Evolutionary conservation across 2,888 invertebrate species (phyloP).

Genomic region (Noctua janthe): DNA sequence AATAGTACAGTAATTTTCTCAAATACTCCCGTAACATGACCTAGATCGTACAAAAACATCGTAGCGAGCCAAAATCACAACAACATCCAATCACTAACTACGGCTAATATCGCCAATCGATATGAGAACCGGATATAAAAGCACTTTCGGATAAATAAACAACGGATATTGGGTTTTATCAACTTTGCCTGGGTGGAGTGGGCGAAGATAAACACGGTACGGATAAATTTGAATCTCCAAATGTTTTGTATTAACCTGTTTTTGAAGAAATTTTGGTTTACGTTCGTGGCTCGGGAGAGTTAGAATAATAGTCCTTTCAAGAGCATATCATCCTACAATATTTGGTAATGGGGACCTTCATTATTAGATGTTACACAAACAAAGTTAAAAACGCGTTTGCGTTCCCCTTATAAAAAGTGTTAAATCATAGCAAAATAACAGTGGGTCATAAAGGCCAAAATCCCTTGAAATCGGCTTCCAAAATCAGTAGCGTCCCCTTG

Average conservation of each 20-base stretch:
- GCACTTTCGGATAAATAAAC: constrained; percentile 67
- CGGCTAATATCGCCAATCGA: constrained; percentile 53
- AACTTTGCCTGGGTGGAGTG: constrained; percentile 56
- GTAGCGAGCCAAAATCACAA: constrained; percentile 46
- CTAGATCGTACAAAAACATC: constrained; percentile 49
- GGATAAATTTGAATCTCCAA: constrained; percentile 57
- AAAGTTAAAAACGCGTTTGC: not conserved
- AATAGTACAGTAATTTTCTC: constrained; percentile 11
- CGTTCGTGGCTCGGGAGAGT: not conserved
- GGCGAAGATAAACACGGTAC: constrained; percentile 56
- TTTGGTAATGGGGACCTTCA: not conserved
- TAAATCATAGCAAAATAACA: not conserved
- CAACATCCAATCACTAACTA: constrained; percentile 49
- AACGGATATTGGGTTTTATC: constrained; percentile 68
- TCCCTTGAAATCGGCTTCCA: not conserved
- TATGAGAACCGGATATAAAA: constrained; percentile 62
- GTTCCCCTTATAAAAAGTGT: not conserved
- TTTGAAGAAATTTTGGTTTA: constrained; percentile 7
- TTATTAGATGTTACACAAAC: not conserved
- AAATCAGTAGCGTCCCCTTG: not conserved
- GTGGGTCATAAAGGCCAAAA: not conserved
- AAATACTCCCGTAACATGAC: constrained; percentile 23
- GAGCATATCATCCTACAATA: not conserved
- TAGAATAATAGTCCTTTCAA: not conserved
- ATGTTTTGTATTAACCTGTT: constrained; percentile 46